Evolutionary conservation across 2,888 invertebrate species (phyloP), one percentile per base, ranked within the genome.

Genomic region (Rhaphigaster nebulosa): DNA sequence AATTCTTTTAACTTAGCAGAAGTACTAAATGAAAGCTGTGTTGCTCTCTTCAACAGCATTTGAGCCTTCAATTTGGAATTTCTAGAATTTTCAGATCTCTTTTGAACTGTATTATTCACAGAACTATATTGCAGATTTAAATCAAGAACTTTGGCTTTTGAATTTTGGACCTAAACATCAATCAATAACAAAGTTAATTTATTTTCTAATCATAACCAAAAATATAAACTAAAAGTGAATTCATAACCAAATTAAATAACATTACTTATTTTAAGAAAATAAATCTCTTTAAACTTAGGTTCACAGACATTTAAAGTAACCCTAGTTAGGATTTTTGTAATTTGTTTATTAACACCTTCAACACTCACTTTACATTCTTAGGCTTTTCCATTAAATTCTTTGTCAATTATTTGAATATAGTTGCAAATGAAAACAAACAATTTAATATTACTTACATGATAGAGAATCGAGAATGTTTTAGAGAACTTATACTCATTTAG

Each of bases 21-120:
- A 4, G 97, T 97, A 92, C 96, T 96, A 91, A 96, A 96, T 3
- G 98, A 97, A 41, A 99, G 95, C 93, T 96, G 96, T 70, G 97
- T 96, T 0, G 99, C 98, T 92, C 97, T 95, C 92, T 96, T 96
- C 90, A 97, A 94, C 90, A 99, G 94, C 80, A 95, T 94, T 93
- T 97, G 96, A 8, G 98, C 98, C 88, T 91, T 90, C 26, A 89
- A 87, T 84, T 92, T 92, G 10, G 91, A 91, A 50, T 91, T 80
- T 29, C 91, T 90, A 6, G 91, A 98, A 92, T 96, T 96, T 92
- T 95, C 95, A 6, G 97, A 96, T 92, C 97, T 96, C 91, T 95
- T 95, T 87, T 96, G 95, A 38, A 99, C 94, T 50, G 96, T 95
- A 91, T 95, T 95, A 91, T 97, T 96, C 2, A 97, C 97, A 90